These are phyloP conservation scores for Drosophila kanekoi DNA, from an alignment of 2,888 invertebrate species.

Conservation along the genomic window DNA sequence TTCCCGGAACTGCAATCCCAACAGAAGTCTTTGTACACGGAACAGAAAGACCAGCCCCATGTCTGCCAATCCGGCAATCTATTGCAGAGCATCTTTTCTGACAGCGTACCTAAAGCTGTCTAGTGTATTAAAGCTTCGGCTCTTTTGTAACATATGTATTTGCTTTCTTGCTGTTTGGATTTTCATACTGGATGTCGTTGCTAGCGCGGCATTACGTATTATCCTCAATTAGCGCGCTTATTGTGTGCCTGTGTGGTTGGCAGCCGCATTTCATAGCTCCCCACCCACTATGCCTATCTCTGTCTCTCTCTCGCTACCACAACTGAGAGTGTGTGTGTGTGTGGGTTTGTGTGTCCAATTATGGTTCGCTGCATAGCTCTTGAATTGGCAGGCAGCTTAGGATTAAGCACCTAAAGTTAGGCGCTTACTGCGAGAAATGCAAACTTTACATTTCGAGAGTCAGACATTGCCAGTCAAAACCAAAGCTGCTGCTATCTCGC, in stretches of 20 bases:
- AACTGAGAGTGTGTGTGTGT: not conserved
- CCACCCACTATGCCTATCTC: not conserved
- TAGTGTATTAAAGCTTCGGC: slow-evolving; percentile 22
- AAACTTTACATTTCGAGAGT: slow-evolving; percentile 72
- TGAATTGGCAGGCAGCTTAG: slow-evolving; percentile 66
- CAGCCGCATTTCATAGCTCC: slow-evolving; percentile 33
- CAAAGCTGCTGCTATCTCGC: slow-evolving; percentile 27
- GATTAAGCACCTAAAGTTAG: slow-evolving; percentile 72
- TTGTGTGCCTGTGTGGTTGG: slow-evolving; percentile 55
- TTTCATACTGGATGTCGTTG: slow-evolving; percentile 28
- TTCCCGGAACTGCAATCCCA: not conserved
- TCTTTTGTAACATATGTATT: not conserved
- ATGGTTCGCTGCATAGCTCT: slow-evolving; percentile 32
- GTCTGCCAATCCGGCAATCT: not conserved
- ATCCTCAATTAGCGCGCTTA: slow-evolving; percentile 79
- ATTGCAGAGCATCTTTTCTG: too few relatives aligned
- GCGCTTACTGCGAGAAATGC: slow-evolving; percentile 67
- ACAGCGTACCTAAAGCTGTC: not conserved
- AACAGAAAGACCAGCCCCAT: not conserved
- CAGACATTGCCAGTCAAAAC: slow-evolving; percentile 41
- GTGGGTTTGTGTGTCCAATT: slow-evolving; percentile 41
- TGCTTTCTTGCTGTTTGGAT: slow-evolving; percentile 35
- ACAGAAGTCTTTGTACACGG: not conserved
- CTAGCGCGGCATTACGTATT: slow-evolving; percentile 59
- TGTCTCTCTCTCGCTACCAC: not conserved